Evolutionary conservation across 1,140 invertebrate genomes (phyloP).

Genomic region (Drosophila busckii): DNA sequence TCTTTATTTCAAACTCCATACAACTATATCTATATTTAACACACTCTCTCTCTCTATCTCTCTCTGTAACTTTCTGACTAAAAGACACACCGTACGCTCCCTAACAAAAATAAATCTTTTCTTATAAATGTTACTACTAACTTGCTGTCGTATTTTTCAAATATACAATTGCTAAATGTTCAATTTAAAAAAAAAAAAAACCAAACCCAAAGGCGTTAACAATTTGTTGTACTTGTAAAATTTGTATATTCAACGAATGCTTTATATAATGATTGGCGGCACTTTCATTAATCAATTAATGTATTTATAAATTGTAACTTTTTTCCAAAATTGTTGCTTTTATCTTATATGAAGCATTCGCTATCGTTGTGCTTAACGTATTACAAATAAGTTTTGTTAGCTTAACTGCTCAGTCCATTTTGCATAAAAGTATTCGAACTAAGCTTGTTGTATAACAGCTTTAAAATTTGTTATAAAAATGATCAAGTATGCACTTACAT

Average conservation of each 20-base stretch:
- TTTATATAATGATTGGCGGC: conserved; percentile 15
- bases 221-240: conserved; percentile 35
- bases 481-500: conserved; percentile 12
- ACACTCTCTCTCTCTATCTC: conserved; percentile 32
- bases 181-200: conserved; percentile 24
- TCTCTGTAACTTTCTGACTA: conserved; percentile 26
- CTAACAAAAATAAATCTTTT: conserved; percentile 42
- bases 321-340: conserved; percentile 10
- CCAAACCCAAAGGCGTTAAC: conserved; percentile 20
- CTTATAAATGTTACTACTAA: conserved; percentile 63
- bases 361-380: conserved; percentile 72
- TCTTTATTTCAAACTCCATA: conserved; percentile 14
- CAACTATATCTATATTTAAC: conserved; percentile 18
- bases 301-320: conserved; percentile 6
- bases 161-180: conserved; percentile 58
- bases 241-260: conserved; percentile 29
- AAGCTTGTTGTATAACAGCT: conserved; percentile 12
- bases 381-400: conserved; percentile 59
- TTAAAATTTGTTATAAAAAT: conserved; percentile 6
- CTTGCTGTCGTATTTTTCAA: conserved; percentile 62
- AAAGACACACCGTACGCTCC: conserved; percentile 54
- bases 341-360: conserved; percentile 24
- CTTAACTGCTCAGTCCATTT: conserved; percentile 36
- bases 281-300: conserved; percentile 11
- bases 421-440: no score